phyloP scores from a whole-genome alignment of 2,888 invertebrate species.

The Tinea trinotella region DNA sequence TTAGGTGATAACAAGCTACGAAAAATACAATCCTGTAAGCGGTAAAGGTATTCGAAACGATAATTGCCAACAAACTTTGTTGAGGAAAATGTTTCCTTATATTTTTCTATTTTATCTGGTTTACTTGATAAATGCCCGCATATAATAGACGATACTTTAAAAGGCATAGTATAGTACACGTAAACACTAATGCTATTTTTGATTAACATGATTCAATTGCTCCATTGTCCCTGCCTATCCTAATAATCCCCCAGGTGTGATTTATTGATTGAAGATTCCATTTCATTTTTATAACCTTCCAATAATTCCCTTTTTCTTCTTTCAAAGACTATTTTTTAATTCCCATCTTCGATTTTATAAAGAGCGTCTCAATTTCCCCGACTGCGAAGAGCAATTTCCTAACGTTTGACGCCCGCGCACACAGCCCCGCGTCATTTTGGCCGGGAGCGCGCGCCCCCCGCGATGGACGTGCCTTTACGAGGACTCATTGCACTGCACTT shows the following conservation, averaged over 20 bases:
- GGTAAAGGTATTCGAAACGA: not conserved
- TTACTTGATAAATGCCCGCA: no score
- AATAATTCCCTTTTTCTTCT: not conserved
- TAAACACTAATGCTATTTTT: no score
- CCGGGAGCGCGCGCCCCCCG: not conserved
- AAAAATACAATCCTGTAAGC: constrained; percentile 3
- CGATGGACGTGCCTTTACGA: constrained; percentile 17
- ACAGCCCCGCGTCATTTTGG: constrained; percentile 9
- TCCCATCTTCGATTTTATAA: constrained; percentile 40
- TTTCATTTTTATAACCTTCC: not conserved
- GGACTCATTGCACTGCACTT: constrained; percentile 16
- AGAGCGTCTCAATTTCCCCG: constrained; percentile 55
- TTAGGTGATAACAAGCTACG: not conserved
- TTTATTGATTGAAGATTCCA: no score
- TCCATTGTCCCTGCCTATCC: no score
- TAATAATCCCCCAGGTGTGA: no score
- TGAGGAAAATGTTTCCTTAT: not conserved
- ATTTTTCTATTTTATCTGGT: no score
- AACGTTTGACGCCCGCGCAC: constrained; percentile 40
- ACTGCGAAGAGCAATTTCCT: constrained; percentile 54
- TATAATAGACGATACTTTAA: no score
- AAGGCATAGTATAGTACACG: no score
- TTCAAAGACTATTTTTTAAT: not conserved
- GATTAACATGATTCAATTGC: no score
- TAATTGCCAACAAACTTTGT: constrained; percentile 8